Percentiles rank a stretch among this genome's conserved stretches.
Evolutionary conservation across 2,888 invertebrate species (phyloP).

Genomic region (Sphaerophoria rueppellii): DNA sequence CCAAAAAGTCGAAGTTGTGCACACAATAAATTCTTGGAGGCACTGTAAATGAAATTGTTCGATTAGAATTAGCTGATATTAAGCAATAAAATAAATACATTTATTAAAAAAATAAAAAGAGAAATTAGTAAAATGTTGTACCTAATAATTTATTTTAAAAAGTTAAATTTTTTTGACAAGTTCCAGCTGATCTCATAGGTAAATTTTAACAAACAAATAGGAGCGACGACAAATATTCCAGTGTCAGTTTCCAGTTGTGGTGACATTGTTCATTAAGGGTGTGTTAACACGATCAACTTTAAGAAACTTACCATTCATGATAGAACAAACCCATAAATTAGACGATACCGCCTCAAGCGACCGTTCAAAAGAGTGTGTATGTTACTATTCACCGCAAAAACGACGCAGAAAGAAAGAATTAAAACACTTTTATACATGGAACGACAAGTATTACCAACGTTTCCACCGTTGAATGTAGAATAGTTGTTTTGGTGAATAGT

Average conservation of each 20-base stretch:
- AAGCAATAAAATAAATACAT: background rate
- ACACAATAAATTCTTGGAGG: background rate
- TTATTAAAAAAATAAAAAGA: background rate
- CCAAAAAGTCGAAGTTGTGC: background rate
- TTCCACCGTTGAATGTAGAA: too few relatives aligned
- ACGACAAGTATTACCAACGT: too few relatives aligned
- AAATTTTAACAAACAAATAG: background rate
- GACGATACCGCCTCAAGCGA: too few relatives aligned
- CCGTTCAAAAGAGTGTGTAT: too few relatives aligned
- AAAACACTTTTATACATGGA: too few relatives aligned
- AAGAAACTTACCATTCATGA: too few relatives aligned
- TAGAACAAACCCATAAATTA: too few relatives aligned
- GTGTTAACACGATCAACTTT: too few relatives aligned
- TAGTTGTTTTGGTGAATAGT: too few relatives aligned
- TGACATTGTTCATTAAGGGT: background rate
- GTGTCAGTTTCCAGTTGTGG: background rate
- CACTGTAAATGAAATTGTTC: slow-evolving; percentile 1
- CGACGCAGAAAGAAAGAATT: too few relatives aligned
- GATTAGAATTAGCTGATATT: background rate
- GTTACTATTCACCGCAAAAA: too few relatives aligned
- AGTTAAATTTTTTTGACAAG: slow-evolving; percentile 3
- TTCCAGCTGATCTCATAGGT: slow-evolving; percentile 25
- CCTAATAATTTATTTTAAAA: background rate
- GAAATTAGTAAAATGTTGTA: background rate
- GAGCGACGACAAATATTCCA: background rate